These are phyloP conservation scores for Pithys albifrons DNA, from an alignment of 2,113 vertebrate species.

Conservation along the genomic window DNA sequence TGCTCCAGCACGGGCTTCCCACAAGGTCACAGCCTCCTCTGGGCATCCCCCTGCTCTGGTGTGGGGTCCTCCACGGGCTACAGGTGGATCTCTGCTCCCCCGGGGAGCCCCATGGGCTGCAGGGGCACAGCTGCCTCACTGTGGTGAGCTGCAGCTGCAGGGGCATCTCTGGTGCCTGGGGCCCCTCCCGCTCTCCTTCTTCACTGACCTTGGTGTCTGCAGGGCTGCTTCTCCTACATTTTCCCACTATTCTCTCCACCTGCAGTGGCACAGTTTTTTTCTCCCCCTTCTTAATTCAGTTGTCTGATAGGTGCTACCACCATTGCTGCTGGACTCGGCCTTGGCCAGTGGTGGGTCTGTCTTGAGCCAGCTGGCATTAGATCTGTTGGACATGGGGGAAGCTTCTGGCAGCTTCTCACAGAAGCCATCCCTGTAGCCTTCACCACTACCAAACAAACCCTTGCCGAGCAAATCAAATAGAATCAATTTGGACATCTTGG, in stretches of 20 bases:
- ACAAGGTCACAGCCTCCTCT: background rate
- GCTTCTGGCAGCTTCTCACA: background rate
- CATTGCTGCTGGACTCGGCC: background rate
- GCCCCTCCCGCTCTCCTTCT: background rate
- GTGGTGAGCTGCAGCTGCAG: background rate
- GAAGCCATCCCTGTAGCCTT: background rate
- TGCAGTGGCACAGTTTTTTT: background rate
- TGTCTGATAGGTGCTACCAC: background rate
- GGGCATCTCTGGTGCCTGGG: rapidly evolving
- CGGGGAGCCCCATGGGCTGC: background rate
- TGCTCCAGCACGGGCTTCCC: background rate
- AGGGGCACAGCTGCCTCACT: background rate
- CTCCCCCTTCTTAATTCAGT: background rate
- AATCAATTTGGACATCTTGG: background rate
- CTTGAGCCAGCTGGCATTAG: rapidly evolving
- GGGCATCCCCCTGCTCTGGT: background rate
- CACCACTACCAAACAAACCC: background rate
- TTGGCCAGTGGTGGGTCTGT: rapidly evolving
- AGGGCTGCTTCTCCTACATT: rapidly evolving
- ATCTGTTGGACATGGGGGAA: background rate
- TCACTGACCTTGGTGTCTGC: background rate
- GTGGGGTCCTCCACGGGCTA: background rate
- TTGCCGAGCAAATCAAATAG: background rate
- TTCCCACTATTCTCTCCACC: background rate
- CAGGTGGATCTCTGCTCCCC: background rate